A percentile compares a stretch with the other conserved stretches of the same genome.
Conservation (phyloP, 2,797 vertebrate genomes). For the Euphonia xanthogaster region DNA sequence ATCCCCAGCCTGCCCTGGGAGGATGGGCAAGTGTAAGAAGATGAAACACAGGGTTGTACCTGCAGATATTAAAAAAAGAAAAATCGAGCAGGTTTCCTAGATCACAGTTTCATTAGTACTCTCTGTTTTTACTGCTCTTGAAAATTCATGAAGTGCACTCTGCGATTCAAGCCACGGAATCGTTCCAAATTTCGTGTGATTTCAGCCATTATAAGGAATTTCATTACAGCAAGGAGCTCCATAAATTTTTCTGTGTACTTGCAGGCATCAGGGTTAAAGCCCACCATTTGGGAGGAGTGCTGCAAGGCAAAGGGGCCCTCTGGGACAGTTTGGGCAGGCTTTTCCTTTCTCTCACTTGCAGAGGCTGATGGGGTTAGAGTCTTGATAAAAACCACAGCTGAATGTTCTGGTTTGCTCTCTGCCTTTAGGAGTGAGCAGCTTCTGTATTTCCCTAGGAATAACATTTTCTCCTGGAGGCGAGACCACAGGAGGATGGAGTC, state of each 20-base stretch:
- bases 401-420: background rate
- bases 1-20: background rate
- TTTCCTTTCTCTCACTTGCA: background rate
- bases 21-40: background rate
- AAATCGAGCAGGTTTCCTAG: background rate
- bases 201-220: constrained; percentile 20
- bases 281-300: background rate
- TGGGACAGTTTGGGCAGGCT: background rate
- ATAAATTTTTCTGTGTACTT: background rate
- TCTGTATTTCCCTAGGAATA: background rate
- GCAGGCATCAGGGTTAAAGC: background rate
- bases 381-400: background rate
- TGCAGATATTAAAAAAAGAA: background rate
- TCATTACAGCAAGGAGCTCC: background rate
- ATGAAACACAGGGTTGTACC: background rate
- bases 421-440: background rate
- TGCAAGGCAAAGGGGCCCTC: background rate
- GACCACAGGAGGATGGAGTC: background rate
- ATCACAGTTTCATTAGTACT: background rate
- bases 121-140: constrained; percentile 23
- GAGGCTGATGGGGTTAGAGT: background rate
- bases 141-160: background rate
- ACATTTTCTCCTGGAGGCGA: background rate
- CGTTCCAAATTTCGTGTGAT: background rate
- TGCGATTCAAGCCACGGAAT: background rate